phyloP scores from a whole-genome alignment of 2,113 vertebrate genomes.

The Antigone vipio region DNA sequence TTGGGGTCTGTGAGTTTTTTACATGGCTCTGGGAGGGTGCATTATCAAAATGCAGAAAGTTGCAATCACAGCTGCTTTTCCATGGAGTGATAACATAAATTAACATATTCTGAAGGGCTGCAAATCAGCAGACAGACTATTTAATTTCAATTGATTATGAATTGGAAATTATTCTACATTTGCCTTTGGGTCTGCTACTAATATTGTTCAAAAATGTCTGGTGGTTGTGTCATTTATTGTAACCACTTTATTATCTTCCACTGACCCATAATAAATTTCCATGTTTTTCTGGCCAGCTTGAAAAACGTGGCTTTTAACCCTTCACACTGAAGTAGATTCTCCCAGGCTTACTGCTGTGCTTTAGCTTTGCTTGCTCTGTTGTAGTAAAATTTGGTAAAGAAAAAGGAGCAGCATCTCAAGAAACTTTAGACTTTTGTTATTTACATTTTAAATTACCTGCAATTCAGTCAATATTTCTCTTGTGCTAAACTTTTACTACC shows the following conservation, averaged over 20 bases:
- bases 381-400: background rate
- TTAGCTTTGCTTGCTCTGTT: background rate
- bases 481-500: background rate
- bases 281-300: background rate
- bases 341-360: background rate
- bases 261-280: background rate
- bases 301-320: background rate
- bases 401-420: background rate
- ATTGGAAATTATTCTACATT: background rate
- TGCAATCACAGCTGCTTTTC: background rate
- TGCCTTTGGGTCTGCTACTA: background rate
- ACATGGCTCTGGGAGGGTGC: background rate
- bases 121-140: constrained; percentile 2
- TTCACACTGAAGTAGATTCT: background rate
- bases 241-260: background rate
- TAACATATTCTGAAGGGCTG: background rate
- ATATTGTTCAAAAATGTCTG: background rate
- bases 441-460: background rate
- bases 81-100: background rate
- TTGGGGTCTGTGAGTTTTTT: background rate
- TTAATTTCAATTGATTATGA: constrained; percentile 48
- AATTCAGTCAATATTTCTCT: background rate
- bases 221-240: background rate
- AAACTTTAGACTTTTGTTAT: background rate
- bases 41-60: background rate